Conservation (phyloP, 2,797 vertebrate species). For the Pagetopsis macropterus region DNA sequence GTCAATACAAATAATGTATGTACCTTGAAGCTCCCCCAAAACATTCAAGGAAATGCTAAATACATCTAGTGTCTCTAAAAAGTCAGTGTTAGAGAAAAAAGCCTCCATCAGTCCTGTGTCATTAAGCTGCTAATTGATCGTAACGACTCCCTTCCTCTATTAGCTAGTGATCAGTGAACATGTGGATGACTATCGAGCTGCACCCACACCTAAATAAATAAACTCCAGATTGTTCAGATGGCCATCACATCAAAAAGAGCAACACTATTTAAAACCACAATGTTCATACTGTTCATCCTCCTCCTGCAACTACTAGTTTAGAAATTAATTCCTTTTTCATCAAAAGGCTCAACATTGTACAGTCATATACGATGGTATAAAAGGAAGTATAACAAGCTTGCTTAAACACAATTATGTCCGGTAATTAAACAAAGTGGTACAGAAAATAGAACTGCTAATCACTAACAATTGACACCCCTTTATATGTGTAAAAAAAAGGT, state of each 20-base stretch:
- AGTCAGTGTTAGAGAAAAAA: constrained; percentile 23
- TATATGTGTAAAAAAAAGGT: too few species aligned
- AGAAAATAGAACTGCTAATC: constrained; percentile 40
- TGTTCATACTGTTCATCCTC: constrained; percentile 49
- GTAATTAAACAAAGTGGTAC: constrained; percentile 23
- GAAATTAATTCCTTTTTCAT: background rate
- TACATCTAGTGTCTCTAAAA: constrained; percentile 2
- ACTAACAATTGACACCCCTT: constrained; percentile 12
- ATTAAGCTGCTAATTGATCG: constrained; percentile 72
- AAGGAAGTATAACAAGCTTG: background rate
- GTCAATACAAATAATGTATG: background rate
- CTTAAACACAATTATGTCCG: background rate
- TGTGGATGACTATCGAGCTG: constrained; percentile 67
- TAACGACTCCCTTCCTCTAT: constrained; percentile 42
- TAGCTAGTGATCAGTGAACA: constrained; percentile 61
- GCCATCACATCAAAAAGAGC: constrained; percentile 59
- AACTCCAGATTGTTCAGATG: constrained; percentile 67
- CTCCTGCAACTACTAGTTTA: background rate
- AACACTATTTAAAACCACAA: constrained; percentile 56
- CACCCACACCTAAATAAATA: constrained; percentile 52
- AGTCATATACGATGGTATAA: background rate
- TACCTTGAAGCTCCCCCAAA: background rate
- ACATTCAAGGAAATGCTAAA: too few species aligned
- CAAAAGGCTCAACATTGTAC: background rate
- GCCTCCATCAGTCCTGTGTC: constrained; percentile 52